phyloP scores from a whole-genome alignment of 37 sponge, comb jelly and placozoan species.

The Bolinopsis microptera region DNA sequence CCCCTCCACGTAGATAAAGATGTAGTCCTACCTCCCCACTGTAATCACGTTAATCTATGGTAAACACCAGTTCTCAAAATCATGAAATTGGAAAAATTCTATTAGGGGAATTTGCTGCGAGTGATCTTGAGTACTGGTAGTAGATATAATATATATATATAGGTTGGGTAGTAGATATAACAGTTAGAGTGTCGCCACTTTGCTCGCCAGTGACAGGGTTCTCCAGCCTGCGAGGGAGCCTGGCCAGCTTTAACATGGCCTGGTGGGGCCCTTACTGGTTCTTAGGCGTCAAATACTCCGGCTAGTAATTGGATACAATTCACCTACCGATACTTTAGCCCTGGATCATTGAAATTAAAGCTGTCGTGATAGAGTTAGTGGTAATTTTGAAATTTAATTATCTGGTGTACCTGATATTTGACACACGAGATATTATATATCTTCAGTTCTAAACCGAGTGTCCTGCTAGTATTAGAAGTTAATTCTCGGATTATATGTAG shows the following conservation, averaged over 20 bases:
- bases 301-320: not conserved
- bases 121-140: not conserved
- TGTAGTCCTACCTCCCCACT: not conserved
- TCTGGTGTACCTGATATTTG: too few species aligned
- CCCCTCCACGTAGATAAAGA: too few species aligned
- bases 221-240: not conserved
- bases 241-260: too few species aligned
- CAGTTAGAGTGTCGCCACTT: not conserved
- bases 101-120: not conserved
- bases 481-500: not conserved
- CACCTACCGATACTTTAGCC: too few species aligned
- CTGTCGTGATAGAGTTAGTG: not conserved
- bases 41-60: not conserved
- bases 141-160: too few species aligned
- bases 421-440: too few species aligned
- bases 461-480: not conserved
- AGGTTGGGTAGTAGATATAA: not conserved
- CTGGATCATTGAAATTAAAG: not conserved
- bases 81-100: not conserved
- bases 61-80: not conserved
- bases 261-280: too few species aligned
- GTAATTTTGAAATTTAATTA: too few species aligned
- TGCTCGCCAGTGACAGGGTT: too few species aligned
- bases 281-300: not conserved
- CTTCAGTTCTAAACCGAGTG: too few species aligned